Evolutionary conservation across 1,140 invertebrate genomes (phyloP).

Genomic region (Drosophila neocordata): DNA sequence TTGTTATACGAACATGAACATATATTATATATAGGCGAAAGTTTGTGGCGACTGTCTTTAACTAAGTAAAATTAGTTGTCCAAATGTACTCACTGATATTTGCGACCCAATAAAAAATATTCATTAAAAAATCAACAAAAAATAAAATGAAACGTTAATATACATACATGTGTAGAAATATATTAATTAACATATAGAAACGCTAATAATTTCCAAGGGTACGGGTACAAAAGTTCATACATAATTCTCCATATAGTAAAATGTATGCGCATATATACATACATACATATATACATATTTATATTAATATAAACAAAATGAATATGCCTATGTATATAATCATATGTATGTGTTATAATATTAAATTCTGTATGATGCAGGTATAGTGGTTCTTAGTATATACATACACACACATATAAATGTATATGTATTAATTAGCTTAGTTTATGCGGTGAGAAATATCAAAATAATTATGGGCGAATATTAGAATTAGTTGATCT

Average conservation of each 20-base stretch:
- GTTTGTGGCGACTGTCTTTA: constrained; percentile 46
- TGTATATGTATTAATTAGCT: background rate
- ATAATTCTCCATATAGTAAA: background rate
- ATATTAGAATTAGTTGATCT: background rate
- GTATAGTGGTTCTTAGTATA: background rate
- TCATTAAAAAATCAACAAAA: constrained; percentile 52
- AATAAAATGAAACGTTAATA: constrained; percentile 1
- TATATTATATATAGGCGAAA: constrained; percentile 43
- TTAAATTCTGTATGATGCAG: background rate
- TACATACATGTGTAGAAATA: background rate
- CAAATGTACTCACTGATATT: constrained; percentile 77
- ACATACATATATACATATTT: background rate
- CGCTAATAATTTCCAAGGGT: constrained; percentile 1
- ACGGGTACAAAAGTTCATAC: background rate
- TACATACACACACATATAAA: too few species aligned
- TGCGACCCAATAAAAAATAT: constrained; percentile 75
- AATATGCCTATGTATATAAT: background rate
- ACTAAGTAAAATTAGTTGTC: constrained; percentile 56
- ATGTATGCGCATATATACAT: background rate
- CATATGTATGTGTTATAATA: background rate
- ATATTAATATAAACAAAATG: background rate
- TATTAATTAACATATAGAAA: background rate
- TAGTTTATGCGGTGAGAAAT: background rate
- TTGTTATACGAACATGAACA: constrained; percentile 49
- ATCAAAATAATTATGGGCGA: too few species aligned